Conservation (phyloP, 2,797 vertebrate species). For the Microctenopoma steveboyesi region DNA sequence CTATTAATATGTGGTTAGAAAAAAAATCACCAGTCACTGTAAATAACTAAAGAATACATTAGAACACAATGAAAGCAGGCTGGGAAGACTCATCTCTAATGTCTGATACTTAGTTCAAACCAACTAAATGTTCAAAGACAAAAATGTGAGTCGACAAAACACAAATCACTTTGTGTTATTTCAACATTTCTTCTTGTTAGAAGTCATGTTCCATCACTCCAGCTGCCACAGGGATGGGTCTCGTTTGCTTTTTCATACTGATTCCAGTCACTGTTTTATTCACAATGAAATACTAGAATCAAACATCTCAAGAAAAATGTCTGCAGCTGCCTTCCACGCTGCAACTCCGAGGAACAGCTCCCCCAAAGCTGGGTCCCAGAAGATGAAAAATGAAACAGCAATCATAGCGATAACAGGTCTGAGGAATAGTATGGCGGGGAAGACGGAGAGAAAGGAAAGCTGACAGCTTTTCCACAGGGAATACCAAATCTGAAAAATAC, state of each 20-base stretch:
- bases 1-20: too few species aligned
- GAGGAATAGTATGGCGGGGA: conserved; percentile 38
- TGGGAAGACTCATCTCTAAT: too few species aligned
- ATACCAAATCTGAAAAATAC: conserved; percentile 35
- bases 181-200: conserved; percentile 9
- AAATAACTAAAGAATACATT: too few species aligned
- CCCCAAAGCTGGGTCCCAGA: conserved; percentile 29
- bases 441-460: conserved; percentile 25
- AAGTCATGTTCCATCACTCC: conserved; percentile 3
- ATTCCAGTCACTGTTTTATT: conserved; percentile 31
- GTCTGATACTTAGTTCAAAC: conserved; percentile 8
- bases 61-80: too few species aligned
- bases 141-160: conserved; percentile 20
- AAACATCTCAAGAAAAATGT: conserved; percentile 26
- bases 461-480: conserved; percentile 53
- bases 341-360: conserved; percentile 31
- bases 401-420: conserved; percentile 52
- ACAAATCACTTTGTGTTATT: conserved; percentile 26
- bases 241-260: not conserved
- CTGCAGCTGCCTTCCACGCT: conserved; percentile 17
- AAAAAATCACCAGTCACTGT: too few species aligned
- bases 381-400: conserved; percentile 51
- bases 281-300: conserved; percentile 29
- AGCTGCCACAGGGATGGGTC: not conserved
- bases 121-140: conserved; percentile 11